Base-by-base conservation (phyloP, 2,888 invertebrate species). In the Drosophila quinaria region DNA sequence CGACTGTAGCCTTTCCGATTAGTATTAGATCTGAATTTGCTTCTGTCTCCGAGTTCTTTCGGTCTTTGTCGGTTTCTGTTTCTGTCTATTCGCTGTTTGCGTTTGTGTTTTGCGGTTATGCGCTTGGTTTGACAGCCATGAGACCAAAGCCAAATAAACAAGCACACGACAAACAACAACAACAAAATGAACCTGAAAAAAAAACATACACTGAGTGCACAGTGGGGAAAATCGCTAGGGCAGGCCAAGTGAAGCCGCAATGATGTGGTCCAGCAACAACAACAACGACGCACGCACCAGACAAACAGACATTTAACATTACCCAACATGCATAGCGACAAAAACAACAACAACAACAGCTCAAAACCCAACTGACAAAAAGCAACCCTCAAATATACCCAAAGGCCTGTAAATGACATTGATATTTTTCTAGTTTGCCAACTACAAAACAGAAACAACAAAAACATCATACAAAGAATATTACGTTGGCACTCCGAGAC, bases 121-220 rank as follows among this genome's bases (percentile, higher is more conserved):
- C 82, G 87, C 87, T 80, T 73, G 85, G 87, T 70, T 85, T 87
- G 87, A 83, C 84, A 79, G 77, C 62, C 74, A 75, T 64, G 72
- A 82, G 79, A 86, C 79, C 83, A 86, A 72, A 69, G 81, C 78
- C 66, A 82, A 81, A 81, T 81, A 79, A 66, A 71, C 67, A 65
- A 70, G 63, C 62, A 46, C 47, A 68, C 51, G 59, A 59, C 63
- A 49, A 37, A 59, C 63, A 49, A 59, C 63, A 49, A 42, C 65
- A 65, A 55, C 22, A 46, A 37, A 60, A 61, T 54, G 33, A 35
- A 63, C 58, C 33, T 25, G 54, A 44, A 46, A 56, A 29, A 42
- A 33, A 46, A 25, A 46, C 37, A 49, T 13, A 39, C 17, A 51
- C 51, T 55, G 5, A 19, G 46, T 44, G 59, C 50, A 54, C 61